phyloP scores from a whole-genome alignment of 2,888 invertebrate species.

The Trichopoda pennipes region DNA sequence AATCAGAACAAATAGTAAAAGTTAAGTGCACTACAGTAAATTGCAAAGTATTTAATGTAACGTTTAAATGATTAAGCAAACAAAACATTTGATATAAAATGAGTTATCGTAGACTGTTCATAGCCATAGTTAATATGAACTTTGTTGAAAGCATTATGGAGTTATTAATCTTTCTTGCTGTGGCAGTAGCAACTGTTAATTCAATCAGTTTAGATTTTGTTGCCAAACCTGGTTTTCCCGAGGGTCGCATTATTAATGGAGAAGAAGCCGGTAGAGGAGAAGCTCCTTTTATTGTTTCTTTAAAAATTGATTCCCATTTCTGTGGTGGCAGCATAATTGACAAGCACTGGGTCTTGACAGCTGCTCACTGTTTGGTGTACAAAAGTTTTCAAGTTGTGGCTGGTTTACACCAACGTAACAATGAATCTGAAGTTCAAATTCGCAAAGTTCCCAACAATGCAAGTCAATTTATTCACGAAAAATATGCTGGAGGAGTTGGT shows the following conservation, averaged over 20 bases:
- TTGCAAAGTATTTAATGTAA: background rate
- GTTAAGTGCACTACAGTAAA: slow-evolving; percentile 17
- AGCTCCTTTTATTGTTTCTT: slow-evolving; percentile 81
- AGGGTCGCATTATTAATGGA: slow-evolving; percentile 78
- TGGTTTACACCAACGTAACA: slow-evolving; percentile 77
- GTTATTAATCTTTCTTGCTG: slow-evolving; percentile 72
- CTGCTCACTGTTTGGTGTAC: slow-evolving; percentile 76
- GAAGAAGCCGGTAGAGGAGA: slow-evolving; percentile 76
- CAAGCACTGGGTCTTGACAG: slow-evolving; percentile 77
- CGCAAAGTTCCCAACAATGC: slow-evolving; percentile 69
- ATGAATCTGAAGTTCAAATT: slow-evolving; percentile 71
- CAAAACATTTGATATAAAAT: slow-evolving; percentile 67
- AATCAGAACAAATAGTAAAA: background rate
- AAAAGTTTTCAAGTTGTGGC: slow-evolving; percentile 75
- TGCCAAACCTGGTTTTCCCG: slow-evolving; percentile 72
- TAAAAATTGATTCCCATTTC: slow-evolving; percentile 73
- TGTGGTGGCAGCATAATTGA: slow-evolving; percentile 81
- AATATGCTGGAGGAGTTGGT: slow-evolving; percentile 78
- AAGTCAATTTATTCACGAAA: slow-evolving; percentile 74
- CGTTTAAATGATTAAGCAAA: slow-evolving; percentile 17
- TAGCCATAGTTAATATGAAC: slow-evolving; percentile 41
- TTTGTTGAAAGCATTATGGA: slow-evolving; percentile 72
- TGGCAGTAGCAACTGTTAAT: slow-evolving; percentile 71
- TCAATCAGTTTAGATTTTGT: slow-evolving; percentile 70
- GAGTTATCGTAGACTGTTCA: background rate